Evolutionary conservation across 1,140 invertebrate genomes (phyloP).

Genomic region (Drosophila bocqueti): DNA sequence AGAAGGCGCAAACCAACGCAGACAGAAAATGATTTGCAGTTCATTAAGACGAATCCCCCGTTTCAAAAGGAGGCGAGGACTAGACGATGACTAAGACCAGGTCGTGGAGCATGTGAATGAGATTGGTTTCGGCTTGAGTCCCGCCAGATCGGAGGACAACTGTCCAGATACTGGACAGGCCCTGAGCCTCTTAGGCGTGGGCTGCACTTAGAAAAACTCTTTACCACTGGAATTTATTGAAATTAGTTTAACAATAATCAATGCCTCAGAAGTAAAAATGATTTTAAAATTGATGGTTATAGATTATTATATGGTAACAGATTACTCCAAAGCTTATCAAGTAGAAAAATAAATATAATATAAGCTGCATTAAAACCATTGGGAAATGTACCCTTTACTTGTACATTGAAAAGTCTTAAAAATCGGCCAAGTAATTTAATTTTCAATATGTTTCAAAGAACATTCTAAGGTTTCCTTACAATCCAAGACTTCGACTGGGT

Average conservation of each 20-base stretch:
- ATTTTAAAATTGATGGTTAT: no score
- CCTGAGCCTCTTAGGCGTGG: slow-evolving; percentile 17
- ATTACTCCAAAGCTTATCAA: no score
- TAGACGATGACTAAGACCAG: slow-evolving; percentile 67
- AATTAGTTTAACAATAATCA: background rate
- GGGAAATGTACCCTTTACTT: no score
- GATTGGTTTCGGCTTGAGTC: slow-evolving; percentile 55
- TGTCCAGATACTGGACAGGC: slow-evolving; percentile 33
- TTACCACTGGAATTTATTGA: background rate
- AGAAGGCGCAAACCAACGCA: slow-evolving; percentile 54
- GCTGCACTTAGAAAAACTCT: slow-evolving; percentile 4
- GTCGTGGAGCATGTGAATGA: slow-evolving; percentile 41
- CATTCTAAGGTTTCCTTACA: background rate
- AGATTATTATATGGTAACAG: no score
- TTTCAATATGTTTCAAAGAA: background rate
- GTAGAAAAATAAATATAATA: no score
- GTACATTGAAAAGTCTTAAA: no score
- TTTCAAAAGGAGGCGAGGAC: slow-evolving; percentile 45
- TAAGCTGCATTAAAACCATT: no score
- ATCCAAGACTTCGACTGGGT: background rate
- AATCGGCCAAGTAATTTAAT: background rate
- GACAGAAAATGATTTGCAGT: slow-evolving; percentile 77
- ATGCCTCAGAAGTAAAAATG: no score
- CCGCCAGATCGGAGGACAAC: slow-evolving; percentile 19
- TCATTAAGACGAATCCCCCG: slow-evolving; percentile 69